A percentile compares a stretch with the other conserved stretches of the same genome.
These are phyloP conservation scores for Etheostoma nigrum DNA, from an alignment of 2,797 vertebrate species.

Conservation along the genomic window DNA sequence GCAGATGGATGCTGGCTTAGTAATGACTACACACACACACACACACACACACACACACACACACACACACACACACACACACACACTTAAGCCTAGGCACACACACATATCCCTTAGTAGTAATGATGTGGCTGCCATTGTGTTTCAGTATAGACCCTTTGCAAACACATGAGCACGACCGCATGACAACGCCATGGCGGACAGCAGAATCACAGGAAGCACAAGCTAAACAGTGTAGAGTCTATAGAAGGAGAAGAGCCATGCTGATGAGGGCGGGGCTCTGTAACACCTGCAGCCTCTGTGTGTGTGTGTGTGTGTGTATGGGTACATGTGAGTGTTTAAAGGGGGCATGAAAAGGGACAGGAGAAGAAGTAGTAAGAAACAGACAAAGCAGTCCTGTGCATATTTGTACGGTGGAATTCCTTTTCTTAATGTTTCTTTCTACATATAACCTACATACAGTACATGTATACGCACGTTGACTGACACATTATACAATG, in stretches of 20 bases:
- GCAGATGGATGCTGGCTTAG: constrained; percentile 58
- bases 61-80: not conserved
- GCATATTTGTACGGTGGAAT: not conserved
- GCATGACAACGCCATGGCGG: no score
- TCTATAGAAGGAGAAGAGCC: constrained; percentile 25
- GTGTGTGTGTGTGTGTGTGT: constrained; percentile 17
- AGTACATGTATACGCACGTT: not conserved
- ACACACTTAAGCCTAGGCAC: not conserved
- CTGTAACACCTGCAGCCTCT: constrained; percentile 36
- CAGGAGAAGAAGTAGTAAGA: not conserved
- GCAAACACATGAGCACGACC: no score
- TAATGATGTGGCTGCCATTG: constrained; percentile 61
- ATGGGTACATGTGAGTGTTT: not conserved
- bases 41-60: not conserved
- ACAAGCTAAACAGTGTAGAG: no score
- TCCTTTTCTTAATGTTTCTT: not conserved
- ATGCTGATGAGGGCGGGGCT: constrained; percentile 37
- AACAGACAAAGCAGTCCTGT: not conserved
- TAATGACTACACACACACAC: constrained; percentile 42
- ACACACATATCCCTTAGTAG: constrained; percentile 3
- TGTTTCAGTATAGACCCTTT: constrained; percentile 27
- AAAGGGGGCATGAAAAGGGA: not conserved
- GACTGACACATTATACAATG: constrained; percentile 5
- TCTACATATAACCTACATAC: not conserved
- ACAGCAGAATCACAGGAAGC: no score